Percentiles rank a stretch among this genome's conserved stretches.
phyloP scores from a whole-genome alignment of 2,888 invertebrate species.

The Ctena decussata region DNA sequence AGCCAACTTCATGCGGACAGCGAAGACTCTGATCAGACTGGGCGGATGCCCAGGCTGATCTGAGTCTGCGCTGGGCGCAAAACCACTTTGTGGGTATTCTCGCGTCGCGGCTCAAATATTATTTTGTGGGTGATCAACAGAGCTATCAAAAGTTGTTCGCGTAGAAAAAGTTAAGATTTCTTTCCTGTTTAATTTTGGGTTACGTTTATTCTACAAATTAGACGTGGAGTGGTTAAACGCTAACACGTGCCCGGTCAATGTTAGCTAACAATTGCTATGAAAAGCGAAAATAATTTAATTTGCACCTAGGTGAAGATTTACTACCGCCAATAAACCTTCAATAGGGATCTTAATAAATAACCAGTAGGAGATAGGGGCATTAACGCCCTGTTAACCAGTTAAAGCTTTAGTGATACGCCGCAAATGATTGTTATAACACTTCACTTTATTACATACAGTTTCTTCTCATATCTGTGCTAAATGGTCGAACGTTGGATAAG shows the following conservation, averaged over 20 bases:
- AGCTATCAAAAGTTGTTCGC: too few species aligned
- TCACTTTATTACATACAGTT: neutral
- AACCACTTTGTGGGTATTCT: too few species aligned
- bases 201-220: too few species aligned
- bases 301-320: conserved; percentile 1
- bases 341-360: conserved; percentile 1
- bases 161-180: too few species aligned
- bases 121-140: too few species aligned
- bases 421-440: conserved; percentile 10
- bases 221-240: too few species aligned
- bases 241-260: neutral
- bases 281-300: neutral
- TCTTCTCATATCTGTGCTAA: neutral
- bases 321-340: conserved; percentile 2
- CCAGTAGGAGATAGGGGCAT: neutral
- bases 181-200: too few species aligned
- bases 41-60: too few species aligned
- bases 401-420: neutral
- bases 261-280: neutral
- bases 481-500: neutral
- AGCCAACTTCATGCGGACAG: too few species aligned
- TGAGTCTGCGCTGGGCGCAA: too few species aligned
- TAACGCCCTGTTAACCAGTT: conserved; percentile 3
- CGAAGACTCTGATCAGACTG: too few species aligned
- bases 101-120: too few species aligned